Conservation (phyloP, 2,888 invertebrate genomes). For the Julus scanicus region DNA sequence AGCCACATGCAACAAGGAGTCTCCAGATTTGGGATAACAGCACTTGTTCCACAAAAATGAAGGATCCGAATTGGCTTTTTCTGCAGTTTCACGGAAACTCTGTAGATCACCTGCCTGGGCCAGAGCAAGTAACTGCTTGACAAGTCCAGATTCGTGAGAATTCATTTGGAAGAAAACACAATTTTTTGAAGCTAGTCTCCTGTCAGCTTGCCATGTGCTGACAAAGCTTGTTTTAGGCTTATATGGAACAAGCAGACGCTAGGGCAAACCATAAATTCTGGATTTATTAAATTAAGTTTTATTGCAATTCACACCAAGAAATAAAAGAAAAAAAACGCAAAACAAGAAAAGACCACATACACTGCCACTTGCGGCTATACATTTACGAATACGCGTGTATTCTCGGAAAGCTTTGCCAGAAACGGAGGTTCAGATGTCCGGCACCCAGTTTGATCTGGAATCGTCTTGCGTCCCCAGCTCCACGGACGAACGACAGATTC, state of each 20-base stretch:
- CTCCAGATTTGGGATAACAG: slow-evolving; percentile 41
- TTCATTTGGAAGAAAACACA: neutral
- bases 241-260: neutral
- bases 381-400: neutral
- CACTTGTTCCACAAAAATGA: slow-evolving; percentile 14
- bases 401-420: neutral
- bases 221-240: neutral
- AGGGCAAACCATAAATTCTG: slow-evolving; percentile 27
- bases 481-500: slow-evolving; percentile 71
- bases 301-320: neutral
- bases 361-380: no score
- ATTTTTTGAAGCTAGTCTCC: no score
- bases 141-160: neutral
- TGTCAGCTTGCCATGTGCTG: neutral
- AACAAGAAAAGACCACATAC: no score
- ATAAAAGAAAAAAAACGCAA: no score
- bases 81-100: neutral
- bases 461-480: slow-evolving; percentile 45
- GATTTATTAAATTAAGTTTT: neutral
- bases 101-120: neutral
- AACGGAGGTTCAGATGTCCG: neutral
- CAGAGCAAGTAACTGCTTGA: slow-evolving; percentile 22
- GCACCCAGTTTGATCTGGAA: slow-evolving; percentile 24
- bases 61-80: neutral
- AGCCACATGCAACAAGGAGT: slow-evolving; percentile 44